A percentile compares a stretch with the other conserved stretches of the same genome.
Conservation (phyloP, 2,797 vertebrate species). For the Ctenopoma multispine region DNA sequence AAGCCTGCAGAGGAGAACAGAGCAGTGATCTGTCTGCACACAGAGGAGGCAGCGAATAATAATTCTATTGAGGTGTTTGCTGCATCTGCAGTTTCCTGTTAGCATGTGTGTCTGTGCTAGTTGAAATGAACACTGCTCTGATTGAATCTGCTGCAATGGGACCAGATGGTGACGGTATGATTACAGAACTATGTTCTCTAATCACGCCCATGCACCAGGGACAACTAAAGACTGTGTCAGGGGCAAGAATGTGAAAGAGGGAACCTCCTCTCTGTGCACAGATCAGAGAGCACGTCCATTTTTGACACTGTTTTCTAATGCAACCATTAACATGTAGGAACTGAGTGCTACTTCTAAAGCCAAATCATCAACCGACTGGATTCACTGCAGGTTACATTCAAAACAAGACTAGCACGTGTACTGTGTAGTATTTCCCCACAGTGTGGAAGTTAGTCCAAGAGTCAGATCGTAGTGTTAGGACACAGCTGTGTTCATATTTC, state of each 20-base stretch:
- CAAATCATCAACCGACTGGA: too few species aligned
- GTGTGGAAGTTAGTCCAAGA: not conserved
- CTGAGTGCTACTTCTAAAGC: too few species aligned
- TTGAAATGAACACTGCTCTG: not conserved
- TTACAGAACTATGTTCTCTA: constrained; percentile 4
- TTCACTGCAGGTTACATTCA: too few species aligned
- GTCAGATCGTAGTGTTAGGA: not conserved
- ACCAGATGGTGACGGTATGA: not conserved
- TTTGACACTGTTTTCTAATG: too few species aligned
- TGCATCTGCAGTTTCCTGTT: constrained; percentile 1
- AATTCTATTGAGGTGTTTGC: not conserved
- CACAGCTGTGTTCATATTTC: not conserved
- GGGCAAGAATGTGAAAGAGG: not conserved
- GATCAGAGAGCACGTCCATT: too few species aligned
- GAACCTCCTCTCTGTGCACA: too few species aligned
- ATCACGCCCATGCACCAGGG: not conserved
- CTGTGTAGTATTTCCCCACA: too few species aligned
- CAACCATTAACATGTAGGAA: too few species aligned
- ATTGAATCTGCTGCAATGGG: not conserved
- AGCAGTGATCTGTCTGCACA: not conserved
- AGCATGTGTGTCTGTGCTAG: constrained; percentile 1
- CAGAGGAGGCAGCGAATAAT: not conserved
- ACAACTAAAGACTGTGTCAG: not conserved
- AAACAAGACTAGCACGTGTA: not conserved
- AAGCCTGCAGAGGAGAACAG: not conserved